Conservation (phyloP, 2,888 invertebrate genomes). For the Cephalotes varians region DNA sequence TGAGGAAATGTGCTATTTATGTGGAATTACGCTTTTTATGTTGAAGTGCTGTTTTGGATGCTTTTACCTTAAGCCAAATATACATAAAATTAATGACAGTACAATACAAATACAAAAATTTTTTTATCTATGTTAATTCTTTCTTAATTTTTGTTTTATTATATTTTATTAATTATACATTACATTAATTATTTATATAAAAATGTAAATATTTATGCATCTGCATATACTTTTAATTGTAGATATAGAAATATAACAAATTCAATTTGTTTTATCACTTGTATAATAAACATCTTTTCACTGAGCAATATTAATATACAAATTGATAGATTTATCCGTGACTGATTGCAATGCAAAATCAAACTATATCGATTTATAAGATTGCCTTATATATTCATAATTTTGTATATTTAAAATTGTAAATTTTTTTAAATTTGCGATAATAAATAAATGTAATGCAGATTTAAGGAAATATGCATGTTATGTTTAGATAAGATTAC, state of each 20-base stretch:
- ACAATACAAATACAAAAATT: conserved; percentile 13
- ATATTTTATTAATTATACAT: background rate
- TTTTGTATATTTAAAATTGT: conserved; percentile 4
- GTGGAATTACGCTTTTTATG: conserved; percentile 25
- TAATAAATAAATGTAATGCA: background rate
- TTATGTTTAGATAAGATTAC: background rate
- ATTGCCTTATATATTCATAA: background rate
- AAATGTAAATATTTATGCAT: conserved; percentile 3
- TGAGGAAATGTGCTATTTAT: conserved; percentile 3
- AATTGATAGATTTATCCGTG: background rate
- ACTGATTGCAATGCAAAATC: conserved; percentile 46
- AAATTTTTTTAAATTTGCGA: background rate
- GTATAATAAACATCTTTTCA: background rate
- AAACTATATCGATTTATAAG: conserved; percentile 30
- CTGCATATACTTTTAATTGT: background rate
- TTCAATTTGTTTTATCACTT: background rate
- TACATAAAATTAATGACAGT: background rate
- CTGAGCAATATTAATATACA: background rate
- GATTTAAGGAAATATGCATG: background rate
- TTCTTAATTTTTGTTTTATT: background rate
- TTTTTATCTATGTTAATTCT: conserved; percentile 7
- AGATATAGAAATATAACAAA: conserved; percentile 1
- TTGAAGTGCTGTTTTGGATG: conserved; percentile 25
- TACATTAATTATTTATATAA: conserved; percentile 4
- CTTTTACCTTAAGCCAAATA: conserved; percentile 12